phyloP scores from a whole-genome alignment of 2,113 vertebrate species.

The Myocastor coypus region DNA sequence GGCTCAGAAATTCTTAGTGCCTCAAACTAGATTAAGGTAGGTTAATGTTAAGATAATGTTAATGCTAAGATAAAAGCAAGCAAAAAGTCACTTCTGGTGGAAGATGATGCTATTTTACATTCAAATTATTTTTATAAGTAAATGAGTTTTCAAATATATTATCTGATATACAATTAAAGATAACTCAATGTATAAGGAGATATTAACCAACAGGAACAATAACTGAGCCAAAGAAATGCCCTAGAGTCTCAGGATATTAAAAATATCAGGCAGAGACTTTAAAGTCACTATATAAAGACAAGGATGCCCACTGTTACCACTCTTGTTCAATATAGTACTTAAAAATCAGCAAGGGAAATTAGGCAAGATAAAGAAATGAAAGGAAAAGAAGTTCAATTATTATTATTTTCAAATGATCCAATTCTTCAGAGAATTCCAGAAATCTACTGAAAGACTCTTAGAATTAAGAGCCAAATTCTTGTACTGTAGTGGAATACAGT shows the following conservation, averaged over 20 bases:
- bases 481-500: neutral
- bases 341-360: neutral
- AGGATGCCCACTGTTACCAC: neutral
- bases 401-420: neutral
- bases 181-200: neutral
- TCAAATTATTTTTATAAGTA: slow-evolving; percentile 23
- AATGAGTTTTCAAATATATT: neutral
- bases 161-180: neutral
- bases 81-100: neutral
- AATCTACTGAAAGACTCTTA: neutral
- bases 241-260: neutral
- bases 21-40: slow-evolving; percentile 17
- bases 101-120: neutral
- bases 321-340: neutral
- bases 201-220: neutral
- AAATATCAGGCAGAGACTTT: neutral
- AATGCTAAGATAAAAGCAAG: neutral
- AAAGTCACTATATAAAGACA: neutral
- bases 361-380: neutral
- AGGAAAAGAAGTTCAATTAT: neutral
- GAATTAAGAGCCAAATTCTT: neutral
- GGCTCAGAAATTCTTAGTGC: neutral
- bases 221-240: neutral
- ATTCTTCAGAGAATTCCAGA: neutral
- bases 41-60: slow-evolving; percentile 24